Percentiles rank a stretch among this genome's conserved stretches.
Conservation (phyloP, 35 echinoderm and acorn worm species). For the Anneissia japonica region DNA sequence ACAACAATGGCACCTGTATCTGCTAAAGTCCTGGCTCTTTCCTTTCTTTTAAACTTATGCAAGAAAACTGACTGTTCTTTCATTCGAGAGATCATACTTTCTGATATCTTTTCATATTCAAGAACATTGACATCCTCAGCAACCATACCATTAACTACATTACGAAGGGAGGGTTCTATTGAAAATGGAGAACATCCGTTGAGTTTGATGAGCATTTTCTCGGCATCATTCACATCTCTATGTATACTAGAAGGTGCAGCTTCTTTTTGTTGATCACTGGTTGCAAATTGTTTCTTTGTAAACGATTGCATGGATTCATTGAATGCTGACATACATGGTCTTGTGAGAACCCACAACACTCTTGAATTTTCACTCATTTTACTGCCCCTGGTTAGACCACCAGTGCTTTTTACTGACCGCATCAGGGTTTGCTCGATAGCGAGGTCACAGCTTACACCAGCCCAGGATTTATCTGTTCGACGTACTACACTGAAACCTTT, state of each 20-base stretch:
- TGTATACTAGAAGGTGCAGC: constrained; percentile 6
- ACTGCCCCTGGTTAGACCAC: constrained; percentile 17
- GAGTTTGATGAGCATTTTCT: constrained; percentile 6
- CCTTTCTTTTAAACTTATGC: constrained; percentile 27
- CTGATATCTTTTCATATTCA: constrained; percentile 17
- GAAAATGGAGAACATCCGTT: constrained; percentile 4
- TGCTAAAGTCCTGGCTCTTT: constrained; percentile 12
- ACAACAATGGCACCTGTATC: neutral
- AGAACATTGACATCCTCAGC: constrained; percentile 46
- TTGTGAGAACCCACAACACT: constrained; percentile 6
- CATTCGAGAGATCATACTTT: constrained; percentile 31
- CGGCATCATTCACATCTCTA: constrained; percentile 11
- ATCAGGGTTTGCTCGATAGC: constrained; percentile 18
- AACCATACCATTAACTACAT: constrained; percentile 49
- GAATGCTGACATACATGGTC: constrained; percentile 4
- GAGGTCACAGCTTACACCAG: neutral
- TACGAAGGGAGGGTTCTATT: constrained; percentile 42
- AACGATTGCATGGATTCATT: constrained; percentile 63
- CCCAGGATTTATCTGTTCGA: constrained; percentile 38
- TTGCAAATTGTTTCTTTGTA: constrained; percentile 17
- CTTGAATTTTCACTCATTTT: neutral
- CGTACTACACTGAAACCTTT: constrained; percentile 52
- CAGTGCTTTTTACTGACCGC: neutral
- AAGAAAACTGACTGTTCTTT: constrained; percentile 15
- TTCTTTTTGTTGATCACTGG: constrained; percentile 55